Evolutionary conservation across 1,140 invertebrate genomes (phyloP), one percentile per base, ranked within the genome.

Genomic region (Sitodiplosis mosellana): DNA sequence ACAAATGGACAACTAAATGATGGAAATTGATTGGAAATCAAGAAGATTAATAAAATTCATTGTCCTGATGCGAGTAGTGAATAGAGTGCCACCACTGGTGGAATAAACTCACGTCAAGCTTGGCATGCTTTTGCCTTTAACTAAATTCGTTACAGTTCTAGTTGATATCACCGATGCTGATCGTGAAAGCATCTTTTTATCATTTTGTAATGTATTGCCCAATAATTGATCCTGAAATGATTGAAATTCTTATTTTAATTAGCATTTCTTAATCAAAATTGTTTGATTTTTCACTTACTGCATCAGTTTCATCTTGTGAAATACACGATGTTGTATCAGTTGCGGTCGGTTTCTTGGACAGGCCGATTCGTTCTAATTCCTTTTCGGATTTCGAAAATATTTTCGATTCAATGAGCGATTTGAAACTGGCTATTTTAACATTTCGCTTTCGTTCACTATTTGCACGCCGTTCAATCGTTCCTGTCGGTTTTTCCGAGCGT

Each of bases 121-220:
- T 6, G 89, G 89, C 87, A 93, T 91, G 69, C 87, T 91, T 69
- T 91, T 92, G 43, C 88, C 89, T 73, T 91, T 89, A 41, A 89
- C 80, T 27, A 92, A 68, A 64, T 83, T 85, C 48, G 77, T 80
- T 1, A 75, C 62, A 11, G 61, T 60, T 18, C 59, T 56, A 15
- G 58, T 63, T 47, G 72, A 77, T 12, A 75, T 67, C 47, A 77
- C 72, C 0, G 80, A 80, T 37, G 72, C 71, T n/a, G 76, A 78
- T 43, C 78, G 67, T 1, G 27, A 27, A 27, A 27, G 27, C 27
- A 27, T 27, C 27, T 27, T 27, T 27, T 27, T 27, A 27, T 27
- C 27, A 27, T 27, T 3, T 27, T 10, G 27, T 10, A 27, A 27
- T 27, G 27, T 27, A 27, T 27, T 27, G 27, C 27, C 27, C 27